Conservation (phyloP, 2,888 invertebrate genomes). For the Apoda limacodes region DNA sequence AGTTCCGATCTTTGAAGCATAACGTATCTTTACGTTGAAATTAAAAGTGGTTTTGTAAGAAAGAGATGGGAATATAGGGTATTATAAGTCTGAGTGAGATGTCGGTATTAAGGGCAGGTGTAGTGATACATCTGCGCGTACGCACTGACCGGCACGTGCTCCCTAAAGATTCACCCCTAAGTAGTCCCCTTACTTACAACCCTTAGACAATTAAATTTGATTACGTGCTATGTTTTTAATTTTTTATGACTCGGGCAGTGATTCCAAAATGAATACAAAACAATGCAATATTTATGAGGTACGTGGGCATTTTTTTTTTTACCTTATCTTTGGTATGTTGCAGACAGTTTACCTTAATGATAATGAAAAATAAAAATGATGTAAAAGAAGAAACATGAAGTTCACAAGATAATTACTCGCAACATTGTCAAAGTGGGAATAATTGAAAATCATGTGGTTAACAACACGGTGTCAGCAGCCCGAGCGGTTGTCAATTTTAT, state of each 20-base stretch:
- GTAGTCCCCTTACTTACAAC: not conserved
- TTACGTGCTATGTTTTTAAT: too few relatives aligned
- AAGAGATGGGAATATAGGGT: slow-evolving; percentile 31
- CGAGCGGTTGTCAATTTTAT: slow-evolving; percentile 62
- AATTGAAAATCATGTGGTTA: slow-evolving; percentile 53
- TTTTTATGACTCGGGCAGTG: too few relatives aligned
- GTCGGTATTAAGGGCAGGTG: slow-evolving; percentile 51
- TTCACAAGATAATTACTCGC: slow-evolving; percentile 33
- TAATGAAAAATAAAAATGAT: too few relatives aligned
- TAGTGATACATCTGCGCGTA: slow-evolving; percentile 60
- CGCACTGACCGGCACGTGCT: slow-evolving; percentile 60
- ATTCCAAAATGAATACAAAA: too few relatives aligned
- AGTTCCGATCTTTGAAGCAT: slow-evolving; percentile 40
- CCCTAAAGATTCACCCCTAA: slow-evolving; percentile 14
- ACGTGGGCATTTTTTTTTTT: too few relatives aligned
- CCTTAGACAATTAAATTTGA: too few relatives aligned
- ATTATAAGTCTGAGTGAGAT: slow-evolving; percentile 35
- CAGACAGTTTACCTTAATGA: too few relatives aligned
- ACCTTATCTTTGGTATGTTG: too few relatives aligned
- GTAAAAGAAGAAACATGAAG: too few relatives aligned
- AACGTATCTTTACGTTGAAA: slow-evolving; percentile 41
- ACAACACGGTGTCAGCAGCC: slow-evolving; percentile 41
- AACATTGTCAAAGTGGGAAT: slow-evolving; percentile 46
- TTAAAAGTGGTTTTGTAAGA: slow-evolving; percentile 45
- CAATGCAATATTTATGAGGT: too few relatives aligned